These are phyloP conservation scores for Antedon mediterranea DNA, from an alignment of 53 echinoderm and acorn worm species.

Conservation along the genomic window DNA sequence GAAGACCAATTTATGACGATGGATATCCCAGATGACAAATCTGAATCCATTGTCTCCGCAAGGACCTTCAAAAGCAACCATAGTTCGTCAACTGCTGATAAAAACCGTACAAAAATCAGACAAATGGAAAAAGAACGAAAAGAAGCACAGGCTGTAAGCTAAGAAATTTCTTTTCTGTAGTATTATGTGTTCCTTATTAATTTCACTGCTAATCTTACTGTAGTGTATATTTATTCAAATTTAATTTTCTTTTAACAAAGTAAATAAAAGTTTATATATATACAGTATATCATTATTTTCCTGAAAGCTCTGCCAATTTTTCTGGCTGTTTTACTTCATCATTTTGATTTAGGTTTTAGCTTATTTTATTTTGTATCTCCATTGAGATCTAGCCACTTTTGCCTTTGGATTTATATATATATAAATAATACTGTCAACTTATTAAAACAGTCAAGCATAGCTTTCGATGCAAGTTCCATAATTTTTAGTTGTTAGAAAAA, in stretches of 20 bases:
- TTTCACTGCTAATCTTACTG: background rate
- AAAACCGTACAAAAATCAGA: constrained; percentile 43
- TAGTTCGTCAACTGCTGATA: constrained; percentile 50
- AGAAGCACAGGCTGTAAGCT: constrained; percentile 67
- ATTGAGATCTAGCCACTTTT: too few species aligned
- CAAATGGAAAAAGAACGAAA: constrained; percentile 73
- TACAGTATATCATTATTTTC: too few species aligned
- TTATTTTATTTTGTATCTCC: too few species aligned
- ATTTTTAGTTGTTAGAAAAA: too few species aligned
- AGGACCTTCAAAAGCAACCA: constrained; percentile 25
- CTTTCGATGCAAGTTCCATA: too few species aligned
- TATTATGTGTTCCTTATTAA: background rate
- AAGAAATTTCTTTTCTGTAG: background rate
- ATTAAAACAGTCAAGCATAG: too few species aligned
- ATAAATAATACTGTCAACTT: too few species aligned
- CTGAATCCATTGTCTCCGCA: constrained; percentile 2
- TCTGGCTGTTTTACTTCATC: too few species aligned
- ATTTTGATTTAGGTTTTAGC: too few species aligned
- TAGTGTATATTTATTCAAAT: background rate
- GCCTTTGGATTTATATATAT: too few species aligned
- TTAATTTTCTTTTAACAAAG: background rate
- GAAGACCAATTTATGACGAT: constrained; percentile 99
- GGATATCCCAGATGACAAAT: constrained; percentile 37
- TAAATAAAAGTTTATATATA: too few species aligned
- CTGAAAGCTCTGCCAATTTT: too few species aligned